Evolutionary conservation across 2,797 vertebrate species (phyloP).

Genomic region (Naso thynnoides): DNA sequence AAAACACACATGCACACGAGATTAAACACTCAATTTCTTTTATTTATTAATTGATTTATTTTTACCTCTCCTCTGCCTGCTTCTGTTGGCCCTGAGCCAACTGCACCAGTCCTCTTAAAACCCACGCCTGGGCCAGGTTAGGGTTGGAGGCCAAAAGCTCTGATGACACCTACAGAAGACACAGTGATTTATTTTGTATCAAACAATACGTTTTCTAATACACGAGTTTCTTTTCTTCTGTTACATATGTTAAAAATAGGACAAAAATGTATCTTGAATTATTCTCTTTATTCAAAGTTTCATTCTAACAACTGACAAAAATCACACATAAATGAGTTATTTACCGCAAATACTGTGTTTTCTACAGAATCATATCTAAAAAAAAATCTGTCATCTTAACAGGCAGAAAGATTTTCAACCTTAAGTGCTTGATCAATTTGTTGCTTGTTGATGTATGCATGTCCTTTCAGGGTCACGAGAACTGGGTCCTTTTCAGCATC

Average conservation of each 20-base stretch:
- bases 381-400: background rate
- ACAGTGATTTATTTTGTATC: background rate
- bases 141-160: slow-evolving; percentile 86
- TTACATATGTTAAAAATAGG: background rate
- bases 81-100: slow-evolving; percentile 85
- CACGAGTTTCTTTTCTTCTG: background rate
- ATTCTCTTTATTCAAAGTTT: too few relatives aligned
- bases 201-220: background rate
- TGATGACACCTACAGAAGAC: slow-evolving; percentile 84
- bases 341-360: background rate
- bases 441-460: slow-evolving; percentile 88
- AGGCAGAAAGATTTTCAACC: slow-evolving; percentile 77
- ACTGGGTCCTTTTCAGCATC: slow-evolving; percentile 85
- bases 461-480: slow-evolving; percentile 87
- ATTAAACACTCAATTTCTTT: accelerated
- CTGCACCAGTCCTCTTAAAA: slow-evolving; percentile 85
- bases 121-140: slow-evolving; percentile 84
- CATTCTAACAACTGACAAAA: background rate
- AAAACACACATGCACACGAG: slow-evolving; percentile 44
- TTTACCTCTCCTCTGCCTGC: slow-evolving; percentile 90
- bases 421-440: slow-evolving; percentile 86
- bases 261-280: background rate
- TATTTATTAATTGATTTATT: too few relatives aligned
- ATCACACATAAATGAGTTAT: background rate
- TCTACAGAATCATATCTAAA: background rate